phyloP scores from a whole-genome alignment of 2,888 invertebrate genomes.

The Himalopsyche japonica region DNA sequence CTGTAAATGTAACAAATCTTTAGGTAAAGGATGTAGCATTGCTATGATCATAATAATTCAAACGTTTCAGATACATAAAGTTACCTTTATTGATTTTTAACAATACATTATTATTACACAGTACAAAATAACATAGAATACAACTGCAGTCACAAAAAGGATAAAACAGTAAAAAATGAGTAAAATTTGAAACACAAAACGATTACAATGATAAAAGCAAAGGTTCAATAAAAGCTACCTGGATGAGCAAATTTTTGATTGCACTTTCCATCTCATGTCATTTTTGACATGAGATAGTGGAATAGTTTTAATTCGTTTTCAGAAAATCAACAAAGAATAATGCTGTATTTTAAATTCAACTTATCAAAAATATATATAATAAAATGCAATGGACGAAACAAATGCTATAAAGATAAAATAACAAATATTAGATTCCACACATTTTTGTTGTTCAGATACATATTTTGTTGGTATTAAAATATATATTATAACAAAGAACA shows the following conservation, averaged over 20 bases:
- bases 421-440: too few relatives aligned
- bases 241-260: neutral
- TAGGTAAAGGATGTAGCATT: neutral
- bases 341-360: neutral
- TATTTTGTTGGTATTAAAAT: too few relatives aligned
- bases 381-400: neutral
- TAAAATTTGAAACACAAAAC: neutral
- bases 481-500: too few relatives aligned
- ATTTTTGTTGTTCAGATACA: too few relatives aligned
- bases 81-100: neutral
- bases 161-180: neutral
- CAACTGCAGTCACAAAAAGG: neutral
- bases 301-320: neutral
- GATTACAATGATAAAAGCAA: neutral
- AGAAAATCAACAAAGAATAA: neutral
- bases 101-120: neutral
- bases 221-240: neutral
- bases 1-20: too few relatives aligned
- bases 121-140: conserved; percentile 3
- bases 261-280: neutral
- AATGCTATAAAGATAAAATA: neutral
- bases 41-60: neutral
- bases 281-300: neutral
- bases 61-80: neutral
- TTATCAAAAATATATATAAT: neutral